These are phyloP conservation scores for Cyrtonyx montezumae DNA, from an alignment of 2,113 vertebrate genomes.

Conservation along the genomic window DNA sequence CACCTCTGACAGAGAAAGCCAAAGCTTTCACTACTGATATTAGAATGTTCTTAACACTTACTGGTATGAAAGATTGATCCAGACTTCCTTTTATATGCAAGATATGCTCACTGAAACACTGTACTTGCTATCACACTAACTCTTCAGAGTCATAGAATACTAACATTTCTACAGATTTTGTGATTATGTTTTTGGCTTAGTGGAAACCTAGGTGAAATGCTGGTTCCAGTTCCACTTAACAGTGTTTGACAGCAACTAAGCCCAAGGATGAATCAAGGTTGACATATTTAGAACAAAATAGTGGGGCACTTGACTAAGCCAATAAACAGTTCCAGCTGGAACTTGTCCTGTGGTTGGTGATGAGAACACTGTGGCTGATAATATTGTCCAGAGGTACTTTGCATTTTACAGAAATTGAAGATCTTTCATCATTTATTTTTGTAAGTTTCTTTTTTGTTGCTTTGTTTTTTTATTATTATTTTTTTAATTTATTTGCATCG, in stretches of 20 bases:
- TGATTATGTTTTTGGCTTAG: conserved; percentile 55
- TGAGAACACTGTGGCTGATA: conserved; percentile 18
- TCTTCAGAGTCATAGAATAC: not conserved
- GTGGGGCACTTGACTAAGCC: conserved; percentile 64
- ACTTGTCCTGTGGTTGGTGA: conserved; percentile 43
- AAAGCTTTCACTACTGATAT: not conserved
- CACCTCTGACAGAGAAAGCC: not conserved
- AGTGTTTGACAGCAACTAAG: conserved; percentile 66
- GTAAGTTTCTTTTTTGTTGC: not conserved
- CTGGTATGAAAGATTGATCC: not conserved
- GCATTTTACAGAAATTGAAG: conserved; percentile 2
- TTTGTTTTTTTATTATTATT: too few species aligned
- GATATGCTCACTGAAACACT: not conserved
- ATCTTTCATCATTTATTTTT: not conserved
- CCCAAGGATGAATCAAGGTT: conserved; percentile 61
- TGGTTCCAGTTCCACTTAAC: conserved; percentile 64
- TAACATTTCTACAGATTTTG: conserved; percentile 24
- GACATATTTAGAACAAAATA: conserved; percentile 73
- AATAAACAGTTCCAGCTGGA: conserved; percentile 73
- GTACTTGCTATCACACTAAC: not conserved
- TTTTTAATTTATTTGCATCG: not conserved
- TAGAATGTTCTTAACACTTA: not conserved
- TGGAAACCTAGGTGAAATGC: conserved; percentile 45
- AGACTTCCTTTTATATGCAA: not conserved
- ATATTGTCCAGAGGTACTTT: not conserved